Conservation (phyloP, 2,113 vertebrate species). For the Podilymbus podiceps region DNA sequence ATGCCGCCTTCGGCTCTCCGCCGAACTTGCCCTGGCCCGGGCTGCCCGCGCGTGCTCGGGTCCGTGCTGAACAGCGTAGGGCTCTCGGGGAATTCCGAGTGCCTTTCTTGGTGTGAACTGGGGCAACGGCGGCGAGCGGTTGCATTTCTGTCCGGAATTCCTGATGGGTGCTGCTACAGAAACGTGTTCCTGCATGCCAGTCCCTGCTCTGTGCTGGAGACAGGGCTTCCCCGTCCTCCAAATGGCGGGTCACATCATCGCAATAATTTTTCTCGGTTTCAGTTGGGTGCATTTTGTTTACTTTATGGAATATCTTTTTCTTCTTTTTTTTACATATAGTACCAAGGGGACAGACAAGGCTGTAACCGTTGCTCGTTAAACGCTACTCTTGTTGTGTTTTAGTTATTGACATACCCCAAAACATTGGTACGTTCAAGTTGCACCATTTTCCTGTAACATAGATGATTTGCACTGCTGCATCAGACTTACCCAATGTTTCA, state of each 20-base stretch:
- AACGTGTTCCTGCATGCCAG: rapidly evolving
- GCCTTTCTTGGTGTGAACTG: rapidly evolving
- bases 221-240: not conserved
- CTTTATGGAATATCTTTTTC: not conserved
- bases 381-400: not conserved
- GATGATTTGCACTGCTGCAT: not conserved
- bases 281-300: not conserved
- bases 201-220: not conserved
- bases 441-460: not conserved
- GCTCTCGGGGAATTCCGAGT: rapidly evolving
- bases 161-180: rapidly evolving
- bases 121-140: rapidly evolving
- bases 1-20: not conserved
- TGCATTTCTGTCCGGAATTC: not conserved
- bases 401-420: not conserved
- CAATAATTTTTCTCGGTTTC: not conserved
- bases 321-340: not conserved
- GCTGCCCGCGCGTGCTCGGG: rapidly evolving
- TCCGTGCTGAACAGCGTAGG: rapidly evolving
- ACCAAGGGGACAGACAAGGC: not conserved
- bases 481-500: not conserved
- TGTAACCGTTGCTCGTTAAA: not conserved
- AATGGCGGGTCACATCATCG: not conserved
- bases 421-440: not conserved
- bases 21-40: rapidly evolving